Evolutionary conservation across 2,797 vertebrate species (phyloP).

Genomic region (Brachyrhaphis roseni): DNA sequence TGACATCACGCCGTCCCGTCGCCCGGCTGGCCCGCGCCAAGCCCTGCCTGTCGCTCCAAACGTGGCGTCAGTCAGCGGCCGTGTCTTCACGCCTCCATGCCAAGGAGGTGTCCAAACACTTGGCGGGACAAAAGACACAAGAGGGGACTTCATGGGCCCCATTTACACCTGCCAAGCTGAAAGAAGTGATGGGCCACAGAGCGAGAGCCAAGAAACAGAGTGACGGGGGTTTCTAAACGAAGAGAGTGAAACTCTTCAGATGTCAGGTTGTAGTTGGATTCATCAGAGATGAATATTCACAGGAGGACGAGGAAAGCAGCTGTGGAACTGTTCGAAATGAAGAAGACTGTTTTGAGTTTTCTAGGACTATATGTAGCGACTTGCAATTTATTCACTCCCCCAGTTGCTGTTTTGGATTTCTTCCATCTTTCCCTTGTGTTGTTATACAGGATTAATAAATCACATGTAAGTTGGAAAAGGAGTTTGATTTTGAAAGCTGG

Average conservation of each 20-base stretch:
- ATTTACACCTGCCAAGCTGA: conserved; percentile 60
- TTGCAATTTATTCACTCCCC: not conserved
- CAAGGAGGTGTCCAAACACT: conserved; percentile 64
- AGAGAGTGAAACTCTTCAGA: conserved; percentile 19
- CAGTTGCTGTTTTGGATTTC: not conserved
- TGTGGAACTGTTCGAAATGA: not conserved
- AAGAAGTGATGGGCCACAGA: conserved; percentile 20
- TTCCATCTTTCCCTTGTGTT: not conserved
- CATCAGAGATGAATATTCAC: not conserved
- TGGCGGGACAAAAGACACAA: conserved; percentile 50
- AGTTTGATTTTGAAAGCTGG: not conserved
- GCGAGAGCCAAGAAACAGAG: conserved; percentile 43
- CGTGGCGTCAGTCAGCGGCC: conserved; percentile 38
- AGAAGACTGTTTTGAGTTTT: not conserved
- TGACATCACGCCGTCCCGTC: conserved; percentile 52
- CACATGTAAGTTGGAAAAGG: not conserved
- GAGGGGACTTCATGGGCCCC: conserved; percentile 51
- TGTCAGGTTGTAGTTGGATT: not conserved
- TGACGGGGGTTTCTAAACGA: conserved; percentile 23
- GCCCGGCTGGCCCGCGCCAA: conserved; percentile 36
- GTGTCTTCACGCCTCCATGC: conserved; percentile 49
- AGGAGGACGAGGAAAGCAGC: not conserved
- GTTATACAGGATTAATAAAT: not conserved
- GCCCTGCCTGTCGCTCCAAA: conserved; percentile 36
- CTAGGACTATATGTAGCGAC: not conserved